A percentile compares a stretch with the other conserved stretches of the same genome.
phyloP scores from a whole-genome alignment of 2,797 vertebrate genomes.

The Epinephelus malabaricus region DNA sequence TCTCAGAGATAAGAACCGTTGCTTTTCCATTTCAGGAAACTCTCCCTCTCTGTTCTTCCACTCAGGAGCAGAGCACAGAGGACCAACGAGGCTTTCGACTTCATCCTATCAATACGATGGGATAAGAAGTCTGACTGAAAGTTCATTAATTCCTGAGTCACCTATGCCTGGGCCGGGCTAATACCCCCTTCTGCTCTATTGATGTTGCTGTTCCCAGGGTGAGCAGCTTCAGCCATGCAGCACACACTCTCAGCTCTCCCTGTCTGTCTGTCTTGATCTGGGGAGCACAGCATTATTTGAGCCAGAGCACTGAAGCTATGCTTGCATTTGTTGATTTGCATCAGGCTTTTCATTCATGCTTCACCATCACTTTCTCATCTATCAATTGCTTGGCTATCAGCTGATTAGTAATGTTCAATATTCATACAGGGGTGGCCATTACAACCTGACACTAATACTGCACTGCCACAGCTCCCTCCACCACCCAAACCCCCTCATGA shows the following conservation, averaged over 20 bases:
- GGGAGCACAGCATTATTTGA: background rate
- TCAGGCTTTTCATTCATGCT: background rate
- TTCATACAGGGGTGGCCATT: background rate
- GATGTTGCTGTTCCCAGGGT: constrained; percentile 80
- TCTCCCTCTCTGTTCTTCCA: constrained; percentile 56
- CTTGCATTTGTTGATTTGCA: background rate
- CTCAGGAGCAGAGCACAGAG: constrained; percentile 55
- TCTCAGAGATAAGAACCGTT: constrained; percentile 72
- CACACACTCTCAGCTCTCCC: constrained; percentile 24
- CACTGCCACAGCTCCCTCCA: no score
- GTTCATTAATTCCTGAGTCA: constrained; percentile 83
- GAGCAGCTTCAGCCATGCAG: constrained; percentile 66
- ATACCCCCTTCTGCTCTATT: constrained; percentile 73
- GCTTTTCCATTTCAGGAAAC: constrained; percentile 68
- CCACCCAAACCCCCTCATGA: no score
- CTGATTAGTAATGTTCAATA: background rate
- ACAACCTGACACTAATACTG: background rate
- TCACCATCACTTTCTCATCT: background rate
- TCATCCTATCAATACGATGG: constrained; percentile 77
- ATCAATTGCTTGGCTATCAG: background rate
- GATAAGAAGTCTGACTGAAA: constrained; percentile 79
- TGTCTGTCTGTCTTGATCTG: constrained; percentile 5
- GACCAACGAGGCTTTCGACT: constrained; percentile 71
- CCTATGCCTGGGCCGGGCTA: constrained; percentile 74
- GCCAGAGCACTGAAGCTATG: background rate